Conservation (phyloP, 2,797 vertebrate genomes). For the Poeciliopsis gracilis region DNA sequence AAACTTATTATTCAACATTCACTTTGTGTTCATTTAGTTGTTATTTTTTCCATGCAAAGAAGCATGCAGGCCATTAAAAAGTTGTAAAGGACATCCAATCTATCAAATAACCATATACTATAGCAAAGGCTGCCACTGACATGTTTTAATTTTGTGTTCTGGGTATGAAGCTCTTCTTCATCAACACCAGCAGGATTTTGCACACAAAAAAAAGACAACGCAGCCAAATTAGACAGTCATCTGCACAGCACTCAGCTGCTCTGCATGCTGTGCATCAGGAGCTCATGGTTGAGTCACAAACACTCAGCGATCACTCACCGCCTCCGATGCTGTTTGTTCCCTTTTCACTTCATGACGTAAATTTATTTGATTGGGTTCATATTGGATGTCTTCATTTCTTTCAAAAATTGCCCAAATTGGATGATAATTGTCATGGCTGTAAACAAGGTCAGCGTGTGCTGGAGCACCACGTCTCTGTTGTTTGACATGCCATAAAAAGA, state of each 20-base stretch:
- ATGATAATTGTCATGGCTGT: conserved; percentile 6
- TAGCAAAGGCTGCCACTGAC: neutral
- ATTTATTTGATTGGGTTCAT: conserved; percentile 37
- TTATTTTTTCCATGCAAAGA: neutral
- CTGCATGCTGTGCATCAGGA: conserved; percentile 7
- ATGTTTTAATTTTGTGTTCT: neutral
- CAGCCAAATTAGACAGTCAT: conserved; percentile 4
- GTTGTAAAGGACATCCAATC: neutral
- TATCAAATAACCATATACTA: neutral
- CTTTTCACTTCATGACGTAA: neutral
- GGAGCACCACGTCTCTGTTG: neutral
- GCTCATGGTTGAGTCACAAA: conserved; percentile 42
- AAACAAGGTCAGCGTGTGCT: neutral
- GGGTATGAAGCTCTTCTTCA: neutral
- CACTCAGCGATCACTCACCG: conserved; percentile 22
- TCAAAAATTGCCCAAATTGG: neutral
- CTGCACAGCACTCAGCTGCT: conserved; percentile 26
- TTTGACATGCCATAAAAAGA: too few species aligned
- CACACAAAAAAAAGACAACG: neutral
- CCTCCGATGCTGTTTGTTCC: conserved; percentile 33
- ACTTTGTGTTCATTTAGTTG: neutral
- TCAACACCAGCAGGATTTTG: neutral
- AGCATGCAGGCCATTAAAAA: neutral
- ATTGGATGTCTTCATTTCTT: conserved; percentile 28
- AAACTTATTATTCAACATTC: neutral